Base-by-base conservation (phyloP, 2,797 vertebrate genomes). In the Neostethus bicornis region DNA sequence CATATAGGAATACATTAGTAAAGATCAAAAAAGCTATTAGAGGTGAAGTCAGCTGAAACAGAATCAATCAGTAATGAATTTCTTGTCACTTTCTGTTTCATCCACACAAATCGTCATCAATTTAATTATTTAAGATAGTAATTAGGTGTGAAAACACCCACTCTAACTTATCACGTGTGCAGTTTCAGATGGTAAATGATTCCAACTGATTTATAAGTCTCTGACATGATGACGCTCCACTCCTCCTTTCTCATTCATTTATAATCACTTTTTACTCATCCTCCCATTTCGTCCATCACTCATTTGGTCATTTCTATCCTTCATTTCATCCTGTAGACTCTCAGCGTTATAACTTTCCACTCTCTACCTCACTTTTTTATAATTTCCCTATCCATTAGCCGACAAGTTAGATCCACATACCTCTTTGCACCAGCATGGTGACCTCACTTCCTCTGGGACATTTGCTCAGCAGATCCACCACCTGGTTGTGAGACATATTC, bases 391-490 rank as follows among this genome's bases (percentile, higher is more conserved):
- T 70, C 25, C 60, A 32, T 7, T 7, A 43, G 53, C 66, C 66
- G 80, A 34, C 42, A n/a, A n/a, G n/a, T n/a, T n/a, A n/a, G n/a
- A n/a, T n/a, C n/a, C 5, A 81, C 92, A 0, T 84, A 99, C 97
- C 97, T 94, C 97, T 95, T 72, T 99, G 97, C 70, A 99, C 96
- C 75, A 99, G 88, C 90, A 99, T 88, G 0, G 96, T 97, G 83
- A 99, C 96, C 77, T 99, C 97, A 0, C 94, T 97, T 55, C 97
- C 97, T 73, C 95, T 88, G 4, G 95, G 94, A 87, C 96, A 98
- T 85, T 99, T 96, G 77, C 96, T 96, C 83, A 99, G 94, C 89
- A 98, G 94, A 80, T 98, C 97, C 89, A 99, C 97, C 70, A 99
- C 96, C 83, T 99, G 96, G 84, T 95, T 98, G 91, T 99, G 96